Percentiles rank a stretch among this genome's conserved stretches.
Evolutionary conservation across 2,797 vertebrate species (phyloP).

Genomic region (Tokudaia tokunoshimensis): DNA sequence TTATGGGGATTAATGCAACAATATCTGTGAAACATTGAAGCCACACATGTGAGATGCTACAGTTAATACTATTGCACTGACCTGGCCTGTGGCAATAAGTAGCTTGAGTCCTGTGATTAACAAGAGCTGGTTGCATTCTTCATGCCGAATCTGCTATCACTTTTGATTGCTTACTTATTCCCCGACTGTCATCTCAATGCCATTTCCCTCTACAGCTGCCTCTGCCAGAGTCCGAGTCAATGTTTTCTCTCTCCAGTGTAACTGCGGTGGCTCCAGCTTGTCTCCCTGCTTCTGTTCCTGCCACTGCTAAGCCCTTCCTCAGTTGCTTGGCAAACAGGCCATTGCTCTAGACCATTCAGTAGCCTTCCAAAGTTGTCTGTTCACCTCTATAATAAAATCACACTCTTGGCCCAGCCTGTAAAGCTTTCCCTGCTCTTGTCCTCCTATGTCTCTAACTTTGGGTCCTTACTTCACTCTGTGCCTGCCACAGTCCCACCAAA

Average conservation of each 20-base stretch:
- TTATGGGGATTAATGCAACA: constrained; percentile 70
- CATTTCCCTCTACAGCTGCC: not conserved
- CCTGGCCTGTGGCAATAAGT: constrained; percentile 53
- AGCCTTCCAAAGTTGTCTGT: not conserved
- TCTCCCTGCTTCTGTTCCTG: not conserved
- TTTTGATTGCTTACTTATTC: not conserved
- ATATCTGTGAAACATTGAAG: constrained; percentile 58
- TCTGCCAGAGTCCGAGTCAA: not conserved
- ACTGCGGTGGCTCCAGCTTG: not conserved
- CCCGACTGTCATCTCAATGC: not conserved
- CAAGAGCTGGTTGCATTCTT: constrained; percentile 44
- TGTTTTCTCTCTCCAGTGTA: not conserved
- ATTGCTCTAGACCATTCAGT: not conserved
- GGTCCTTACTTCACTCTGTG: not conserved
- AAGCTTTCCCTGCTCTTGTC: not conserved
- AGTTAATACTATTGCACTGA: constrained; percentile 43
- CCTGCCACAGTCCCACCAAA: not conserved
- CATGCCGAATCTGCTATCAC: not conserved
- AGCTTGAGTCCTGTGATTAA: constrained; percentile 55
- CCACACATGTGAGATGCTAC: constrained; percentile 36
- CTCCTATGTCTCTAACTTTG: not conserved
- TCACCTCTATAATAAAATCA: not conserved
- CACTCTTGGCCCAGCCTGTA: not conserved
- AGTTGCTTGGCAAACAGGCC: not conserved
- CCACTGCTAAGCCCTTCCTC: not conserved